Evolutionary conservation across 2,888 invertebrate species (phyloP), one percentile per base, ranked within the genome.

Genomic region (Periphyllus acericola): DNA sequence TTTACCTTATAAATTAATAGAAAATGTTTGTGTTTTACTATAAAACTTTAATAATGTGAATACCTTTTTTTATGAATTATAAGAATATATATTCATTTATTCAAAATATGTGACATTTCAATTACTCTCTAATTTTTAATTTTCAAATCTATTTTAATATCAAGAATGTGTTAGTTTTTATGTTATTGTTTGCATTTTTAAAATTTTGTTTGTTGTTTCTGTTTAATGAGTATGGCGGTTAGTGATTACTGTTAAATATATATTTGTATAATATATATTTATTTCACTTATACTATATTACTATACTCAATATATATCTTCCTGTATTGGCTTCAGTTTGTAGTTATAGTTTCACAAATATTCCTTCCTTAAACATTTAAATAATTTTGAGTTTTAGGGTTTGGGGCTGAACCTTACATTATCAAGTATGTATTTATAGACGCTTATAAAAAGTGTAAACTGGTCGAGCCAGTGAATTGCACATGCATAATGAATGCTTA

Each of bases 361-460:
- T 52, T 82, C 6, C 11, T 82, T 82, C 32, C 82, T 71, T 71
- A 52, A 55, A 74, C 34, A 55, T 72, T 60, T 34, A n/a, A 34
- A 83, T 72, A 25, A 83, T 55, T 72, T 83, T 55, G 74, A 83
- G 74, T 74, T 83, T 74, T 55, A 83, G 83, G 52, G 11, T 83
- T 83, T 83, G 83, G 72, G 83, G 83, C 83, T 83, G 82, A 72
- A 82, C 52, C 82, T 82, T 36, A 60, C 55, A 60, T 74, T 60
- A 83, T 83, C 83, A 83, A 83, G 74, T 83, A 75, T 75, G 83
- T 83, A 83, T 83, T 36, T 55, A 74, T 74, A 83, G 83, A 72
- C 36, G 36, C 60, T 83, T 55, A 83, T 74, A 29, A 75, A 74
- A 60, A 60, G 9, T 74, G 34, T 75, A n/a, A 83, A 29, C 55